phyloP scores from a whole-genome alignment of 2,797 vertebrate species.

The Danionella dracula region DNA sequence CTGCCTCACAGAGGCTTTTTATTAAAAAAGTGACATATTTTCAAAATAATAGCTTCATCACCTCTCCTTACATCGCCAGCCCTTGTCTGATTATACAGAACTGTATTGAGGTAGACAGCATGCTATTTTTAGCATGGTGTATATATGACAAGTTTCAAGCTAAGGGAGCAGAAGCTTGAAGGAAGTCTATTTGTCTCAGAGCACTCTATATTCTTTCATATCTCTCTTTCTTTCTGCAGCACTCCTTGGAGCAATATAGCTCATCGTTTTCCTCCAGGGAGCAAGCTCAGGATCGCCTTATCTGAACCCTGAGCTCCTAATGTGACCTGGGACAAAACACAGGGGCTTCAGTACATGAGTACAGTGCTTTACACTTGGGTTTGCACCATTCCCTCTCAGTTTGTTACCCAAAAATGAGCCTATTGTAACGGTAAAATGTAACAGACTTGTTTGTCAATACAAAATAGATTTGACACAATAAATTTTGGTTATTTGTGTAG shows the following conservation, averaged over 20 bases:
- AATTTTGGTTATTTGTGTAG: no score
- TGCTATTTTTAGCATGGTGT: not conserved
- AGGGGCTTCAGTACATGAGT: slow-evolving; percentile 1
- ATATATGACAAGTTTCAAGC: not conserved
- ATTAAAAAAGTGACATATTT: no score
- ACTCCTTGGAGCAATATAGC: slow-evolving; percentile 24
- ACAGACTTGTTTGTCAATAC: no score
- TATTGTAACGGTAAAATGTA: no score
- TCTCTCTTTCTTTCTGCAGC: slow-evolving; percentile 8
- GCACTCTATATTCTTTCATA: not conserved
- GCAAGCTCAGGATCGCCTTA: slow-evolving; percentile 19
- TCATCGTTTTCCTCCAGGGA: slow-evolving; percentile 37
- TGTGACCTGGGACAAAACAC: slow-evolving; percentile 26
- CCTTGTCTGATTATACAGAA: not conserved
- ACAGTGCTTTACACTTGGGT: slow-evolving; percentile 7
- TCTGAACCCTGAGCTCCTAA: slow-evolving; percentile 21
- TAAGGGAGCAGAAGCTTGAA: not conserved
- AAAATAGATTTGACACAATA: no score
- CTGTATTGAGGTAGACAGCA: not conserved
- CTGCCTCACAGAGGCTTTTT: no score
- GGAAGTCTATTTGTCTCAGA: not conserved
- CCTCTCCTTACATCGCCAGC: not conserved
- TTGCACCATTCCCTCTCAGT: slow-evolving; percentile 11
- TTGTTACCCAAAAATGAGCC: slow-evolving; percentile 24
- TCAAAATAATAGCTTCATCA: no score